A percentile compares a stretch with the other conserved stretches of the same genome.
Evolutionary conservation across 2,113 vertebrate genomes (phyloP).

Genomic region (Syrmaticus mikado): DNA sequence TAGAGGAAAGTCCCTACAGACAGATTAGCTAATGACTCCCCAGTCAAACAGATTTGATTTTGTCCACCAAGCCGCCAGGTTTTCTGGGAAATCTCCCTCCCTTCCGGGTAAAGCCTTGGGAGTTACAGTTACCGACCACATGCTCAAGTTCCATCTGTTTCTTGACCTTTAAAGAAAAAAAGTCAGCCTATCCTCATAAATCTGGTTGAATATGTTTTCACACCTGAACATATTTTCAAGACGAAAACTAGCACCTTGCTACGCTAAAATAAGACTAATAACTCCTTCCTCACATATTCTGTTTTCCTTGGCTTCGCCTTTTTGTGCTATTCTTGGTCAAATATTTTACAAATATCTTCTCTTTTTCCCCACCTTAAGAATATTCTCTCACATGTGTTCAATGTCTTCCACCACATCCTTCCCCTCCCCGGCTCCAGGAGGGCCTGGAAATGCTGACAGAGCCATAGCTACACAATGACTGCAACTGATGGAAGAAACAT

Average conservation of each 20-base stretch:
- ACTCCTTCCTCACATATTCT: background rate
- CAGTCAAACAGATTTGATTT: background rate
- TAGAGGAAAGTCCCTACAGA: background rate
- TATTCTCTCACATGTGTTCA: background rate
- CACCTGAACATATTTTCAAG: background rate
- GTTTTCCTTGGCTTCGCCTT: background rate
- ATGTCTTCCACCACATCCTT: conserved; percentile 23
- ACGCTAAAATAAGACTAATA: background rate
- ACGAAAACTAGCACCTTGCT: background rate
- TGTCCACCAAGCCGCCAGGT: background rate
- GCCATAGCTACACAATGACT: conserved; percentile 14
- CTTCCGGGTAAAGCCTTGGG: background rate
- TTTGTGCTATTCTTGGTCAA: background rate
- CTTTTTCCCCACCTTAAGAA: background rate
- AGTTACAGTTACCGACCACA: background rate
- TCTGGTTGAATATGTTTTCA: background rate
- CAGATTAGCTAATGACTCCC: background rate
- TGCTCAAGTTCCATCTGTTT: background rate
- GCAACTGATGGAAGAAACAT: conserved; percentile 51
- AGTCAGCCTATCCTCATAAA: background rate
- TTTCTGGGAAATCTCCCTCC: background rate
- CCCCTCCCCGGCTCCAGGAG: background rate
- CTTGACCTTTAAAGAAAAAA: background rate
- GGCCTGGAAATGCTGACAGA: conserved; percentile 59
- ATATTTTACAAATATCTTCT: background rate